phyloP scores from a whole-genome alignment of 2,797 vertebrate species.

The Manis crassicaudata region DNA sequence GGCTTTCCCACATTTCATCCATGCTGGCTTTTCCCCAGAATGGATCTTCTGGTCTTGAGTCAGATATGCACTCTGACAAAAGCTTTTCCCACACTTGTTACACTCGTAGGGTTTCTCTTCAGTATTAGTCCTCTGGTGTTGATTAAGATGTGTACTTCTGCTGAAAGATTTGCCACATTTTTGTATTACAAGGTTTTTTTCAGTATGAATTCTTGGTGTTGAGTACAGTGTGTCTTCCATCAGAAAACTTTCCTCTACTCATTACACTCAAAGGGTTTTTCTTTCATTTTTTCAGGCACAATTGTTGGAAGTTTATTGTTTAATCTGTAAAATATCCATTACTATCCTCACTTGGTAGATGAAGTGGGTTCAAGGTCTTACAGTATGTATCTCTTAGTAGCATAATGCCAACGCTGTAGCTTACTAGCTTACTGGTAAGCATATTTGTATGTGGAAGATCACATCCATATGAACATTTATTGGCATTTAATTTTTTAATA shows the following conservation, averaged over 20 bases:
- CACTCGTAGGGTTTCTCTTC: background rate
- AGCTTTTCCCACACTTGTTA: background rate
- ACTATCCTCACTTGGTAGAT: background rate
- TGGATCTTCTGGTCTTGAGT: background rate
- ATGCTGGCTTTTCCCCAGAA: background rate
- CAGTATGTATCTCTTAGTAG: background rate
- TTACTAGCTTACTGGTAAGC: background rate
- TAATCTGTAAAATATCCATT: background rate
- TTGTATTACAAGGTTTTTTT: background rate
- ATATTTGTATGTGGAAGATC: background rate
- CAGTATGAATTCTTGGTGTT: background rate
- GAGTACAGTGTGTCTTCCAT: background rate
- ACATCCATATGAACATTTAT: background rate
- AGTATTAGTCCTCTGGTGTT: background rate
- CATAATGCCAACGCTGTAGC: background rate
- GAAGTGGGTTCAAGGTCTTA: background rate
- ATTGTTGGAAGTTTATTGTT: slow-evolving; percentile 21
- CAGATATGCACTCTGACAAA: background rate
- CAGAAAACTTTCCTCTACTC: background rate
- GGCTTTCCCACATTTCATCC: background rate
- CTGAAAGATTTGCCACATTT: background rate
- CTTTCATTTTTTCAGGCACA: background rate
- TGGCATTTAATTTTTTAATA: background rate
- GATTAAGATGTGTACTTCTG: background rate
- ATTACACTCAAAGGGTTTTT: background rate